These are phyloP conservation scores for Clamator glandarius DNA, from an alignment of 2,797 vertebrate species.

Conservation along the genomic window DNA sequence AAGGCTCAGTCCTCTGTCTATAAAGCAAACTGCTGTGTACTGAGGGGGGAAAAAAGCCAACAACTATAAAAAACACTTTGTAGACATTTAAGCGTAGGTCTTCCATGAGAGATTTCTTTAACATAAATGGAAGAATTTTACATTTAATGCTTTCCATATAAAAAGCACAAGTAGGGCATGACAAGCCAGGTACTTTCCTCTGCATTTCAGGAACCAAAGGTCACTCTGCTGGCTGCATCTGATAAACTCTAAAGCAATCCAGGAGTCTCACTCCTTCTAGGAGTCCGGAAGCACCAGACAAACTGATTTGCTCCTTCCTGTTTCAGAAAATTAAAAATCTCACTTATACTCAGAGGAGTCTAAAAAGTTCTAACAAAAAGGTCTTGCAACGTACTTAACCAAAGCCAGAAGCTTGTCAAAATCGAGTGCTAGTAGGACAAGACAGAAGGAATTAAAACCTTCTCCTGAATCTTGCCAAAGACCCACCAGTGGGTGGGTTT, in stretches of 20 bases:
- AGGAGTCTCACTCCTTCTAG: conserved; percentile 68
- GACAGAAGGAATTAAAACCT: conserved; percentile 48
- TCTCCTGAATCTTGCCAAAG: neutral
- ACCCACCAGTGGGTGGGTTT: neutral
- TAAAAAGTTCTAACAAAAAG: conserved; percentile 70
- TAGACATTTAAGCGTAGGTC: conserved; percentile 27
- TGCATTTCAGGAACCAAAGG: conserved; percentile 72
- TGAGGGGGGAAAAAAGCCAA: neutral
- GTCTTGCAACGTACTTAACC: conserved; percentile 74
- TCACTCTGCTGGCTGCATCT: conserved; percentile 76
- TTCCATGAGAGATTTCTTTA: conserved; percentile 41
- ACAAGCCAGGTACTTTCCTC: conserved; percentile 55
- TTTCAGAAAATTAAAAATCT: conserved; percentile 79
- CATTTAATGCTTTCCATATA: conserved; percentile 56
- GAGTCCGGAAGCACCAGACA: conserved; percentile 75
- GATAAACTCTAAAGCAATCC: conserved; percentile 78
- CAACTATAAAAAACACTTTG: conserved; percentile 46
- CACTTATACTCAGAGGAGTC: conserved; percentile 77
- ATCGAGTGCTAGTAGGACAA: conserved; percentile 20
- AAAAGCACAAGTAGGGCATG: conserved; percentile 18
- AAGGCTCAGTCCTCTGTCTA: conserved; percentile 59
- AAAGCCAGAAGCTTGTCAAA: conserved; percentile 79
- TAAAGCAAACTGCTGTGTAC: conserved; percentile 61
- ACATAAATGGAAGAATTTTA: conserved; percentile 24
- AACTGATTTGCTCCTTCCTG: conserved; percentile 82